phyloP scores from a whole-genome alignment of 2,797 vertebrate species.

The Macropus fuliginosus region DNA sequence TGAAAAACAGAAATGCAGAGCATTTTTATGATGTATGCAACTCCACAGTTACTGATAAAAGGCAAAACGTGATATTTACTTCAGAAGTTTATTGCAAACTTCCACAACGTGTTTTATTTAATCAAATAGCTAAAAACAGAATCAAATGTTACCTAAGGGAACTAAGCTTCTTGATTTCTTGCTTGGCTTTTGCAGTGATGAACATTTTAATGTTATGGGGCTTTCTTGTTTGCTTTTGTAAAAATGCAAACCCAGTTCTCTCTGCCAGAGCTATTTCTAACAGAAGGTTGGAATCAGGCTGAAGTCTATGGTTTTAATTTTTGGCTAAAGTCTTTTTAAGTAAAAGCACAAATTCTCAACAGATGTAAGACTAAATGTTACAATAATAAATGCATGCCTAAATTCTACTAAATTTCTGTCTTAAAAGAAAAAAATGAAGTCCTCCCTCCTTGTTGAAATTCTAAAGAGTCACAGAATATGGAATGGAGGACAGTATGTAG shows the following conservation, averaged over 20 bases:
- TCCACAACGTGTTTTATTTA: slow-evolving; percentile 60
- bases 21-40: slow-evolving; percentile 45
- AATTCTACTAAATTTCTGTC: slow-evolving; percentile 42
- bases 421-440: slow-evolving; percentile 51
- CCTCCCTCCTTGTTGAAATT: slow-evolving; percentile 49
- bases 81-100: slow-evolving; percentile 62
- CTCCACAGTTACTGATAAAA: slow-evolving; percentile 58
- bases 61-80: slow-evolving; percentile 65
- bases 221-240: slow-evolving; percentile 11
- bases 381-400: slow-evolving; percentile 56
- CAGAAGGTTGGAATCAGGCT: slow-evolving; percentile 65
- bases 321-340: slow-evolving; percentile 56
- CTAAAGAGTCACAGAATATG: not conserved
- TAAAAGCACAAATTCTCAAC: slow-evolving; percentile 54
- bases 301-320: slow-evolving; percentile 64
- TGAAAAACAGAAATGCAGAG: slow-evolving; percentile 61
- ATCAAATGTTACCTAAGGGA: not conserved
- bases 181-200: slow-evolving; percentile 39
- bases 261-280: slow-evolving; percentile 13
- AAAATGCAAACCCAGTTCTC: not conserved
- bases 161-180: slow-evolving; percentile 34
- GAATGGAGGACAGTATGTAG: not conserved
- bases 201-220: not conserved
- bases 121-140: slow-evolving; percentile 51
- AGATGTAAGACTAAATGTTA: slow-evolving; percentile 56